Base-by-base conservation (phyloP, 2,797 vertebrate species). In the Brotogeris chrysoptera region DNA sequence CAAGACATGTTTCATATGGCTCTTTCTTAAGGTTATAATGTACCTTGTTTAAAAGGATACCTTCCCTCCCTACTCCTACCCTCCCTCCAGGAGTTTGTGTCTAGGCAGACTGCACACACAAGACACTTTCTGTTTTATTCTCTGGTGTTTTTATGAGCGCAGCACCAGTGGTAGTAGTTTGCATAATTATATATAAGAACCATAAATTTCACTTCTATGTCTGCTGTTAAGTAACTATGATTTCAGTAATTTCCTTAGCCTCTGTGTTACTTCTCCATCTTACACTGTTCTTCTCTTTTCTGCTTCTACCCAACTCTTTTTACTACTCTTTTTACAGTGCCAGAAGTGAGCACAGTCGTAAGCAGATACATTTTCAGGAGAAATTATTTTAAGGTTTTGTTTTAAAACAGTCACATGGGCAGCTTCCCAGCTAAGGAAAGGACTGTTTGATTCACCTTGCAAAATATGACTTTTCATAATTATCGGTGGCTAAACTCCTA, bases 401-500 rank as follows among this genome's bases (percentile, higher is more conserved):
- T 91, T 87, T 82, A 61, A 59, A 53, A 2, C 55, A 65, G 39
- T 78, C 36, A 52, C 49, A 6, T 9, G 19, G 55, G 64, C 13
- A 92, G 32, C 46, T 88, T 96, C 53, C 32, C 38, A 63, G 30
- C 70, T 76, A 81, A 79, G 65, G 65, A 72, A 84, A 86, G 11
- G 41, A 71, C 68, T 9, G 25, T 53, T 70, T 59, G 61, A 83
- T 81, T 94, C 76, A 86, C n/a, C 13, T 36, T 83, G 74, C 49
- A 90, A 93, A 94, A 66, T 50, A 68, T 1, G 10, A 80, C 66
- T 92, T 86, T 52, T 92, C 80, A 88, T 71, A 94, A 71, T 63
- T 52, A 47, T 92, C 59, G 46, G 32, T 72, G 43, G 38, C 63
- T 92, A 39, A 90, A 93, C 91, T 91, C 95, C 94, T 96, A 92